A percentile compares a stretch with the other conserved stretches of the same genome.
phyloP scores from a whole-genome alignment of 2,113 vertebrate genomes.

The Turnix velox region DNA sequence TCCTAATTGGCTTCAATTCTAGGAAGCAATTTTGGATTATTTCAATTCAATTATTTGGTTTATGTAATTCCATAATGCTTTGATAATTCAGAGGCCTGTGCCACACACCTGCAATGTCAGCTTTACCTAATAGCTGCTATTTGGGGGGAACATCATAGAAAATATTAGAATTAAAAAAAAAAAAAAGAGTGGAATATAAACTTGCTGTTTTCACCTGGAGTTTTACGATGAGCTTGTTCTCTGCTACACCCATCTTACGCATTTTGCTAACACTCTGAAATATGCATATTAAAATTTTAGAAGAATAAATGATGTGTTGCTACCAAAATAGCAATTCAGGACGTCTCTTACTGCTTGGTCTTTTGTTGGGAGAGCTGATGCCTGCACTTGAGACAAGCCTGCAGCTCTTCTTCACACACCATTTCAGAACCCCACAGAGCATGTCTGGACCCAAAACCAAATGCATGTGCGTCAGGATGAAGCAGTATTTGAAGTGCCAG shows the following conservation, averaged over 20 bases:
- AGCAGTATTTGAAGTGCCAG: not conserved
- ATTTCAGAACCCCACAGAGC: too few species aligned
- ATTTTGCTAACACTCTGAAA: not conserved
- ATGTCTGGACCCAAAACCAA: not conserved
- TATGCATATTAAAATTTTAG: not conserved
- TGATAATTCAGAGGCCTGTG: not conserved
- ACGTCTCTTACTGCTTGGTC: not conserved
- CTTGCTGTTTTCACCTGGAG: not conserved
- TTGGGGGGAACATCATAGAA: not conserved
- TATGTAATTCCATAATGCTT: not conserved
- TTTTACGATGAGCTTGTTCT: not conserved
- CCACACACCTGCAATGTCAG: not conserved
- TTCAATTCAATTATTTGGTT: not conserved
- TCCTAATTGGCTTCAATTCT: not conserved
- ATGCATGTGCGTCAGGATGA: not conserved
- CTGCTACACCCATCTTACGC: not conserved
- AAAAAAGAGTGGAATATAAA: not conserved
- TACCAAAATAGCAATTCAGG: not conserved
- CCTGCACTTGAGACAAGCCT: not conserved
- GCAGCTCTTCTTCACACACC: not conserved
- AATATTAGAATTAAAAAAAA: not conserved
- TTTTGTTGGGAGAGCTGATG: not conserved
- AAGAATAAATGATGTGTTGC: not conserved
- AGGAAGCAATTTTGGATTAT: not conserved
- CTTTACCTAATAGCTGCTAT: not conserved